Evolutionary conservation across 2,113 vertebrate species (phyloP).

Genomic region (Mormyrus iriodes): DNA sequence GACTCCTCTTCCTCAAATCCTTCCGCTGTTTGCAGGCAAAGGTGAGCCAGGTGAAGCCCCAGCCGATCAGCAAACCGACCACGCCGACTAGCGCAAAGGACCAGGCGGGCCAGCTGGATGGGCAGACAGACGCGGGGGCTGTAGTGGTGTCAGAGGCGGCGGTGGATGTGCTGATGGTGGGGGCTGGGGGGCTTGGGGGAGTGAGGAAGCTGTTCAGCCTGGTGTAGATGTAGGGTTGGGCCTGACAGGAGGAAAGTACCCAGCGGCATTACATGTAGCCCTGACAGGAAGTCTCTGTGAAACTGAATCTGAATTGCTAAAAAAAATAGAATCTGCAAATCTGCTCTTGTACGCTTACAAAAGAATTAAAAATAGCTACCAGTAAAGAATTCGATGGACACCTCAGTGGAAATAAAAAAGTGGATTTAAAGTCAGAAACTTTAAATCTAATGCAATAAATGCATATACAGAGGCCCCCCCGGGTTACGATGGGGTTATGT

Average conservation of each 20-base stretch:
- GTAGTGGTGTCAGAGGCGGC: neutral
- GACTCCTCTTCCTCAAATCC: constrained; percentile 28
- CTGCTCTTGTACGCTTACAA: neutral
- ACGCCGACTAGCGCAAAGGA: constrained; percentile 56
- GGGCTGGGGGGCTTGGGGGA: neutral
- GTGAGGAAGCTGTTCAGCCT: constrained; percentile 60
- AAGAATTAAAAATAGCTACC: neutral
- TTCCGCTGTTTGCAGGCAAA: constrained; percentile 43
- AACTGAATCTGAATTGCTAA: neutral
- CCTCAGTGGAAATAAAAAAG: neutral
- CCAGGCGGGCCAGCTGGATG: constrained; percentile 55
- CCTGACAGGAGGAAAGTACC: constrained; percentile 55
- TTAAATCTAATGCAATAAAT: neutral
- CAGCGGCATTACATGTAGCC: neutral
- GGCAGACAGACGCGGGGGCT: neutral
- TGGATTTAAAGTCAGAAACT: neutral
- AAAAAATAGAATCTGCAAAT: neutral
- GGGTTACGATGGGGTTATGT: too few relatives aligned
- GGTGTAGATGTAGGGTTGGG: constrained; percentile 75
- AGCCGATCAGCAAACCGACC: constrained; percentile 57
- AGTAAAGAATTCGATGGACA: neutral
- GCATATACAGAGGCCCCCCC: neutral
- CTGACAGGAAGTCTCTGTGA: neutral
- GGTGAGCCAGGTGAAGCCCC: constrained; percentile 43
- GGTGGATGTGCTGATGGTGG: neutral